Conservation (phyloP, 1,140 invertebrate species). For the Drosophila equinoxialis region DNA sequence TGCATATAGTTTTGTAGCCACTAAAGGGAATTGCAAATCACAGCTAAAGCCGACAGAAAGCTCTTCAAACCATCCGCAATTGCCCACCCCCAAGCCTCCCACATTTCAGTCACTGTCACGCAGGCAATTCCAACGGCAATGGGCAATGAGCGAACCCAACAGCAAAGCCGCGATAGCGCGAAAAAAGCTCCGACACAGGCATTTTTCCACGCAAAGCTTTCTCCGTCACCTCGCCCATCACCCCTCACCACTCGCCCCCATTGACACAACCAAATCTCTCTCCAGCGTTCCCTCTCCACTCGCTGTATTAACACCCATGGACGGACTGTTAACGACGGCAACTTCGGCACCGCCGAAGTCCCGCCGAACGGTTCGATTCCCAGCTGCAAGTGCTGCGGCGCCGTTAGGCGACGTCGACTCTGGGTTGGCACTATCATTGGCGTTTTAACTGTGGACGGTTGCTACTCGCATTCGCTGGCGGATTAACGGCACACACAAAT, state of each 20-base stretch:
- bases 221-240: not conserved
- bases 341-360: slow-evolving; percentile 16
- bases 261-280: not conserved
- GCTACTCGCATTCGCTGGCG: slow-evolving; percentile 77
- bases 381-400: slow-evolving; percentile 47
- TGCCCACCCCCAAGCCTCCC: not conserved
- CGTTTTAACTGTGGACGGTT: slow-evolving; percentile 83
- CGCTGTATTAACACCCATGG: slow-evolving; percentile 7
- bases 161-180: slow-evolving; percentile 7
- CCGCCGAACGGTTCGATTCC: slow-evolving; percentile 39
- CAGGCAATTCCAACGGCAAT: slow-evolving; percentile 14
- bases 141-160: slow-evolving; percentile 1
- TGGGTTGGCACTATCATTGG: slow-evolving; percentile 79
- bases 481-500: slow-evolving; percentile 73
- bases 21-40: slow-evolving; percentile 45
- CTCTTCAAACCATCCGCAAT: slow-evolving; percentile 20
- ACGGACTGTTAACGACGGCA: not conserved
- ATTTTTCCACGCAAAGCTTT: slow-evolving; percentile 20
- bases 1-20: slow-evolving; percentile 32
- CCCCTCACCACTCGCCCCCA: not conserved
- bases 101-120: not conserved
- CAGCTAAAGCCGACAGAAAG: slow-evolving; percentile 46
- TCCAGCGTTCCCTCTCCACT: not conserved
- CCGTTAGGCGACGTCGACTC: slow-evolving; percentile 32
- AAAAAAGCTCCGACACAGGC: slow-evolving; percentile 11